These are phyloP conservation scores for Cotesia congregata DNA, from an alignment of 2,888 invertebrate genomes.

Conservation along the genomic window DNA sequence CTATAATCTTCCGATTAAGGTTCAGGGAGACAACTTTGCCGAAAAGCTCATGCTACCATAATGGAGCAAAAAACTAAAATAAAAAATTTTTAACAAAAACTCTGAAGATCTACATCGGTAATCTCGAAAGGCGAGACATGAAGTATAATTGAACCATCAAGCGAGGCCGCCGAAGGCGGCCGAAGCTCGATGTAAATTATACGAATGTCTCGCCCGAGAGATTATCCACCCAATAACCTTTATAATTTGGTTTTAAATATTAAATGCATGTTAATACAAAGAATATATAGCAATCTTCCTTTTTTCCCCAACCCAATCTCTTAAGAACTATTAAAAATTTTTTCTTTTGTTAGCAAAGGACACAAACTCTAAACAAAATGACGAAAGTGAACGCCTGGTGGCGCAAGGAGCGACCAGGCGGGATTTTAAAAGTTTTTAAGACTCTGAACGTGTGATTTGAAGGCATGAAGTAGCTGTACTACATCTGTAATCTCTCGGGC, in stretches of 20 bases:
- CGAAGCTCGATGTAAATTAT: constrained; percentile 9
- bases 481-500: constrained; percentile 10
- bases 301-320: not conserved
- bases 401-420: not conserved
- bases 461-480: constrained; percentile 6
- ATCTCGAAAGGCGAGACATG: not conserved
- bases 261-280: no score
- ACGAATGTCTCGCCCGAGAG: constrained; percentile 9
- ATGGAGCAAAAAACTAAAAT: constrained; percentile 16
- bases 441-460: constrained; percentile 8
- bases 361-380: constrained; percentile 11
- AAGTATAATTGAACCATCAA: constrained; percentile 12
- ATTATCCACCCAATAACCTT: constrained; percentile 3
- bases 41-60: constrained; percentile 8
- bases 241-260: no score
- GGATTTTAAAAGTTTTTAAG: not conserved
- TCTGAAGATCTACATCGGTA: constrained; percentile 30
- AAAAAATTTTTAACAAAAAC: not conserved
- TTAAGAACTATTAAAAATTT: not conserved
- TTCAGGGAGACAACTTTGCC: constrained; percentile 19
- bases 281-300: not conserved
- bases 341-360: not conserved
- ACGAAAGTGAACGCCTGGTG: constrained; percentile 11
- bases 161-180: constrained; percentile 1
- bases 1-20: constrained; percentile 28